A percentile compares a stretch with the other conserved stretches of the same genome.
These are phyloP conservation scores for Muricea muricata DNA, from an alignment of 92 coral and sea anemone species.

Conservation along the genomic window DNA sequence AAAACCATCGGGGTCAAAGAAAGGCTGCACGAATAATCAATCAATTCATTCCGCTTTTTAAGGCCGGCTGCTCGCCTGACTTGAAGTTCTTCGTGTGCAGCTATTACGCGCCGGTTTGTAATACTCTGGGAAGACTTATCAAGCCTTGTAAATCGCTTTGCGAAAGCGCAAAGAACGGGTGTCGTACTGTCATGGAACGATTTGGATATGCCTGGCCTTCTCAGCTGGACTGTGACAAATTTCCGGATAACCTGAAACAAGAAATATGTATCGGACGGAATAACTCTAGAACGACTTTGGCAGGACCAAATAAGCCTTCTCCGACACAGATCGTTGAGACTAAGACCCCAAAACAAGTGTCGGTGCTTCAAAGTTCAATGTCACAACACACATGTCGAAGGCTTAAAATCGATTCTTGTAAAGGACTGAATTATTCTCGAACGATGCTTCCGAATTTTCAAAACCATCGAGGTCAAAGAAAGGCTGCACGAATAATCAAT, in stretches of 20 bases:
- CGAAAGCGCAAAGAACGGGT: constrained; percentile 79
- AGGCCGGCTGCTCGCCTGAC: constrained; percentile 85
- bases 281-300: constrained; percentile 28
- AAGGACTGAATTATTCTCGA: constrained; percentile 79
- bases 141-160: constrained; percentile 91
- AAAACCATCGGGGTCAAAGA: constrained; percentile 88
- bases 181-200: constrained; percentile 71
- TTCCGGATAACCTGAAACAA: constrained; percentile 62
- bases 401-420: constrained; percentile 72
- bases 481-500: constrained; percentile 82
- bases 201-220: constrained; percentile 95
- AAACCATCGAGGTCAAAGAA: constrained; percentile 88
- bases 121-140: constrained; percentile 74
- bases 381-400: constrained; percentile 70
- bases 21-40: constrained; percentile 85
- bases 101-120: constrained; percentile 92
- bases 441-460: constrained; percentile 91
- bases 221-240: constrained; percentile 75
- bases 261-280: constrained; percentile 90
- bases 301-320: not conserved
- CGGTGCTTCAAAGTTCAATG: not conserved
- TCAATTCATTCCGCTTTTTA: constrained; percentile 88
- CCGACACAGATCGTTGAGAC: not conserved
- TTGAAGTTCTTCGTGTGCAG: constrained; percentile 90
- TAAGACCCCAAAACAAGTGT: not conserved